phyloP scores from a whole-genome alignment of 2,888 invertebrate species.

The Xylota sylvarum region DNA sequence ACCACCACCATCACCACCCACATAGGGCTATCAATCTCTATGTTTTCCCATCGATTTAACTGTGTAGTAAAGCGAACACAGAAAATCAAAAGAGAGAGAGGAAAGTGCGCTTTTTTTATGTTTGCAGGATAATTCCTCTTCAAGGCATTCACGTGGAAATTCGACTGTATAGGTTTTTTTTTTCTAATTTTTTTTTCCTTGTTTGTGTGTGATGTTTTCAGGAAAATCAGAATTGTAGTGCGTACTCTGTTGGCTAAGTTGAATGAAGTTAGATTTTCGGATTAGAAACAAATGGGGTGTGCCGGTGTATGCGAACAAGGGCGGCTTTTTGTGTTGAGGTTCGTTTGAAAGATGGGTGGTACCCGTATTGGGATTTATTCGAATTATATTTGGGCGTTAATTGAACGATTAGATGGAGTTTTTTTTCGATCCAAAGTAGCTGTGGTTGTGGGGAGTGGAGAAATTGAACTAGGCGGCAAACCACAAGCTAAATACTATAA shows the following conservation, averaged over 20 bases:
- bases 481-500: background rate
- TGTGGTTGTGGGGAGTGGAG: background rate
- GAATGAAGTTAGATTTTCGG: constrained; percentile 24
- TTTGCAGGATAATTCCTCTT: constrained; percentile 47
- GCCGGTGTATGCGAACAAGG: background rate
- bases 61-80: constrained; percentile 40
- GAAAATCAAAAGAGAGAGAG: constrained; percentile 18
- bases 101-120: constrained; percentile 2
- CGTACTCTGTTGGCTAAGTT: constrained; percentile 15
- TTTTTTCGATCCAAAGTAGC: background rate
- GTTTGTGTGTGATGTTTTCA: constrained; percentile 24
- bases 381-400: constrained; percentile 29
- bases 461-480: background rate
- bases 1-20: constrained; percentile 42
- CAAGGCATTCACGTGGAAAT: constrained; percentile 66
- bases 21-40: constrained; percentile 59
- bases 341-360: background rate
- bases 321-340: constrained; percentile 11
- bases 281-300: constrained; percentile 30
- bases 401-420: constrained; percentile 2
- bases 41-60: constrained; percentile 69
- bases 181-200: constrained; percentile 14
- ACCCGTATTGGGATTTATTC: background rate
- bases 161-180: constrained; percentile 38
- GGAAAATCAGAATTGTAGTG: constrained; percentile 45